Conservation (phyloP, 2,888 invertebrate genomes). For the Acrobasis repandana region DNA sequence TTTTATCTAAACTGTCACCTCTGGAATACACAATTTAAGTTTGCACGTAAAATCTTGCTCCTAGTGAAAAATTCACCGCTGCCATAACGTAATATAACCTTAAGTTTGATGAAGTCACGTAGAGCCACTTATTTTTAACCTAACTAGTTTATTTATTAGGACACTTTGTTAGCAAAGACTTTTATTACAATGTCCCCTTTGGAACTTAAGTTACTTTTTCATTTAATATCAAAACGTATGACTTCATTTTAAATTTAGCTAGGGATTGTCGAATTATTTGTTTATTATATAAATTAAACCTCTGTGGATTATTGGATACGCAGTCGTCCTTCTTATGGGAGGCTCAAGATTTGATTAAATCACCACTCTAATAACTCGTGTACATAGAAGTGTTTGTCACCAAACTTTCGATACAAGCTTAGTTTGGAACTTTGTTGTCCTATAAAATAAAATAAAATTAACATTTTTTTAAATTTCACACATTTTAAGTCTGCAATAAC, state of each 20-base stretch:
- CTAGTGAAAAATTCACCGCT: conserved; percentile 62
- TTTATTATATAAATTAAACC: too few relatives aligned
- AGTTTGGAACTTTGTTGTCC: too few relatives aligned
- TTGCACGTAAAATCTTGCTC: conserved; percentile 65
- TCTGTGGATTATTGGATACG: too few relatives aligned
- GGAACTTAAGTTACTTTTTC: background rate
- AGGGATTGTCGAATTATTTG: background rate
- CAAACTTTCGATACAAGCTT: too few relatives aligned
- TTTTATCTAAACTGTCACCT: conserved; percentile 56
- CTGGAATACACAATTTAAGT: conserved; percentile 70
- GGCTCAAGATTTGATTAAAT: too few relatives aligned
- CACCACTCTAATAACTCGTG: too few relatives aligned
- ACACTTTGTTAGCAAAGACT: conserved; percentile 4
- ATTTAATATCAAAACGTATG: background rate
- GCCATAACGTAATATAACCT: conserved; percentile 55
- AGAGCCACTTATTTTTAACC: conserved; percentile 33
- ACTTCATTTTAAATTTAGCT: background rate
- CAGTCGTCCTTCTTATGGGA: too few relatives aligned
- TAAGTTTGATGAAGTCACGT: conserved; percentile 64
- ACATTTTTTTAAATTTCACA: too few relatives aligned
- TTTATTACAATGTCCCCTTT: conserved; percentile 4
- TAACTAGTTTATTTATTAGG: conserved; percentile 21
- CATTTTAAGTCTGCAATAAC: too few relatives aligned
- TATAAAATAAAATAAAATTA: too few relatives aligned
- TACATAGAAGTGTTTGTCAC: too few relatives aligned